These are phyloP conservation scores for Lamprotornis superbus DNA, from an alignment of 2,113 vertebrate species.

Conservation along the genomic window DNA sequence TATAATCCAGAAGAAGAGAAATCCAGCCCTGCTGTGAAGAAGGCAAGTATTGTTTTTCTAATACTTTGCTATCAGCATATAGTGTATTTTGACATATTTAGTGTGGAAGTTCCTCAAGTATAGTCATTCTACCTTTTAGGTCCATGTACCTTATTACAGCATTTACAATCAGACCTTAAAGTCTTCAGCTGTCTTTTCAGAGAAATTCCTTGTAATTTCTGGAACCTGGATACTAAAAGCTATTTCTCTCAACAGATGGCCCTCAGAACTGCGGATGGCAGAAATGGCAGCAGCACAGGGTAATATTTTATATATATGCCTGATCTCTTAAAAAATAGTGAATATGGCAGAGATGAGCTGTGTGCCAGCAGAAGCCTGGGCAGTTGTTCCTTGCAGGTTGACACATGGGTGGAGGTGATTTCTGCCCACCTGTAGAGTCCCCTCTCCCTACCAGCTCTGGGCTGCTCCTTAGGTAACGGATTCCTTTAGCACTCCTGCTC, in stretches of 20 bases:
- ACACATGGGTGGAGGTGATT: neutral
- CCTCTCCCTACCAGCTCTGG: neutral
- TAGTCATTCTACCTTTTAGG: neutral
- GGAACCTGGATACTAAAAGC: neutral
- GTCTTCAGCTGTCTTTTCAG: neutral
- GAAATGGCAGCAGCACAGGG: constrained; percentile 40
- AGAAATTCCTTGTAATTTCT: neutral
- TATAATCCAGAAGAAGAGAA: neutral
- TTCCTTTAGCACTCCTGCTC: neutral
- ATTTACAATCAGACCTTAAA: neutral
- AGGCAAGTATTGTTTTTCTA: constrained; percentile 8
- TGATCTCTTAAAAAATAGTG: neutral
- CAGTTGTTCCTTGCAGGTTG: neutral
- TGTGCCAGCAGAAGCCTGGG: neutral
- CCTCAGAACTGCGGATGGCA: neutral
- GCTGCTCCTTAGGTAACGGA: neutral
- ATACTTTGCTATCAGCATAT: neutral
- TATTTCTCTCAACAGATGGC: constrained; percentile 33
- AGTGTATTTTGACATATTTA: neutral
- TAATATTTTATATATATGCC: neutral
- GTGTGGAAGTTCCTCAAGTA: neutral
- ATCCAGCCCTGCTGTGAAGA: constrained; percentile 3
- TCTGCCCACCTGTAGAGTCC: neutral
- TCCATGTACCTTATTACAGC: neutral
- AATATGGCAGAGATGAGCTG: neutral